Base-by-base conservation (phyloP, 2,888 invertebrate species). In the Chrysina gloriosa region DNA sequence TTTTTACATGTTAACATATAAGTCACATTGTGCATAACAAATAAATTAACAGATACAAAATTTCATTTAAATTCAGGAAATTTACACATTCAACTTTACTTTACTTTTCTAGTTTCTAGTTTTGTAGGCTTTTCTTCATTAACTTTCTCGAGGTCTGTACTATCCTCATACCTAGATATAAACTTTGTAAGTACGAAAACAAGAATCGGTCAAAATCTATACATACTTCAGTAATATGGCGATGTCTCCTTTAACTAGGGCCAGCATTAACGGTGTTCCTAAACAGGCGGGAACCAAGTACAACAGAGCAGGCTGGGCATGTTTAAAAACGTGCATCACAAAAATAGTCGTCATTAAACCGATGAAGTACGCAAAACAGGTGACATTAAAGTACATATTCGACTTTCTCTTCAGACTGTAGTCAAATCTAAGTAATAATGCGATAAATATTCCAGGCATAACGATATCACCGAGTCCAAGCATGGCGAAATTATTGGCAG, bases 381-480 rank as follows among this genome's bases (percentile, higher is more conserved):
- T 95, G 2, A 94, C 90, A 79, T 92, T 92, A 86, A 98, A 99
- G 82, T 96, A 96, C 21, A 91, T 89, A 76, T 93, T 90, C 7
- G 91, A 90, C 80, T 92, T 92, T 14, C 95, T 86, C 76, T 93
- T 92, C 70, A 95, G 86, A 79, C 95, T 94, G 81, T 92, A 89
- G 85, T 99, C 99, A 84, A 97, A 99, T 73, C 99, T 90, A 54
- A 98, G 87, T 50, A 99, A 86, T 21, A 99, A 87, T 0, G 99
- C 98, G 77, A 99, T 98, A 84, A 99, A 99, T 80, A 99, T 98
- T 72, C 99, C 99, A 2, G 99, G 99, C 73, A 99, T 95, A 29
- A 99, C 99, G 77, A 99, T 98, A 83, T 99, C 99, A 2, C 99
- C 99, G 7, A 99, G 89, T 0, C 99, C 99, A 63, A 99, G 85